A percentile compares a stretch with the other conserved stretches of the same genome.
These are phyloP conservation scores for Oncorhynchus mykiss DNA, from an alignment of 2,113 vertebrate species.

Conservation along the genomic window DNA sequence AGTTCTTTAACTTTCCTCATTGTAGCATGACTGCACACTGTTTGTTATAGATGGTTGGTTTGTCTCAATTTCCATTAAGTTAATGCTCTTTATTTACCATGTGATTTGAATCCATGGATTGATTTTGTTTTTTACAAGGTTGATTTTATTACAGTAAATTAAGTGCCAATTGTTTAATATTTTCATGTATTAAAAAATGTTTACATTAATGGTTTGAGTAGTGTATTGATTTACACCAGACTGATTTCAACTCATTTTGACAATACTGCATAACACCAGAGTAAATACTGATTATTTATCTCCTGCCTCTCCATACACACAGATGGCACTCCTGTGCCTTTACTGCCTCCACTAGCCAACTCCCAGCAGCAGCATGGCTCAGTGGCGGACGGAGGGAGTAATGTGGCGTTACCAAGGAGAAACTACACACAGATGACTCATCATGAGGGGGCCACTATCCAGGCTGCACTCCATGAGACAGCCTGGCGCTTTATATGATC, in stretches of 20 bases:
- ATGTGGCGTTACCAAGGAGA: background rate
- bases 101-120: conserved; percentile 6
- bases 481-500: too few species aligned
- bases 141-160: conserved; percentile 43
- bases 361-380: conserved; percentile 1
- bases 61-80: background rate
- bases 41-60: conserved; percentile 19
- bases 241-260: background rate
- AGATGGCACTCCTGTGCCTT: conserved; percentile 39
- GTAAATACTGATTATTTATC: background rate
- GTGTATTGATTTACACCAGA: background rate
- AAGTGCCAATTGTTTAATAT: conserved; percentile 54
- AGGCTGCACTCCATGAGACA: background rate
- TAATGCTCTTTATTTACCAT: conserved; percentile 3
- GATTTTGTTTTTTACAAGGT: conserved; percentile 19
- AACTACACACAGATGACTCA: background rate
- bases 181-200: conserved; percentile 53
- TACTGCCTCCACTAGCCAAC: conserved; percentile 32
- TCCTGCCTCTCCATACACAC: conserved; percentile 7
- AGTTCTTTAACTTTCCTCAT: conserved; percentile 10
- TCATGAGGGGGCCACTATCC: background rate
- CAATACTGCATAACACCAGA: background rate
- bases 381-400: background rate
- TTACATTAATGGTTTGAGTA: conserved; percentile 20
- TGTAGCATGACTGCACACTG: conserved; percentile 26